Conservation (phyloP, 2,113 vertebrate genomes). For the Cyphomyrus plagiostoma region DNA sequence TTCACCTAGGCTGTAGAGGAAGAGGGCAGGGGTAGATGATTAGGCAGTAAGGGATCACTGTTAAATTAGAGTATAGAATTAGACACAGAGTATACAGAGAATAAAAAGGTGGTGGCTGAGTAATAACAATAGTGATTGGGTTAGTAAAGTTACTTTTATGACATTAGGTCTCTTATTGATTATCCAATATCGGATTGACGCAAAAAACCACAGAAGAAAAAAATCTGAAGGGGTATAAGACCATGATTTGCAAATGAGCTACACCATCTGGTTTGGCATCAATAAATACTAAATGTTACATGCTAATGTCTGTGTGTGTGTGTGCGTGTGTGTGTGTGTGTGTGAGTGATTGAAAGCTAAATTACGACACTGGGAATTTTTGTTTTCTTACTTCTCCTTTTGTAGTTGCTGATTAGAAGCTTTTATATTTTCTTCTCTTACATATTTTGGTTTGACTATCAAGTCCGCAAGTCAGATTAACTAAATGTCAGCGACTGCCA, state of each 20-base stretch:
- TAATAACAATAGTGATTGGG: too few species aligned
- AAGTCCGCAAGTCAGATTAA: neutral
- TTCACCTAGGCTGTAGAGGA: too few species aligned
- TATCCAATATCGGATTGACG: too few species aligned
- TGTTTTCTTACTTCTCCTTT: neutral
- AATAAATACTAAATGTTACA: neutral
- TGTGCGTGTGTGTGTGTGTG: neutral
- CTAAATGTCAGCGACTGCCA: neutral
- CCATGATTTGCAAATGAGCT: neutral
- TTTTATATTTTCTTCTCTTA: neutral
- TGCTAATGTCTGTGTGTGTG: neutral
- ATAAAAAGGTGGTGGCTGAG: too few species aligned
- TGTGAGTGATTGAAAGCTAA: neutral
- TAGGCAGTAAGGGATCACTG: too few species aligned
- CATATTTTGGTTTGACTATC: neutral
- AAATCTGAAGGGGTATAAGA: neutral
- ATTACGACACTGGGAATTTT: neutral
- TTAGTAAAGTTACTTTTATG: too few species aligned
- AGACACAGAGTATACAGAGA: too few species aligned
- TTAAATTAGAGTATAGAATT: too few species aligned
- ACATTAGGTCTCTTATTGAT: neutral
- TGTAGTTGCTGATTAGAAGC: neutral
- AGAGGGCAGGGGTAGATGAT: too few species aligned
- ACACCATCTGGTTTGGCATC: neutral
- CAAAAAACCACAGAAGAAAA: neutral